Percentiles rank a stretch among this genome's conserved stretches.
These are phyloP conservation scores for Pristionchus fissidentatus DNA, from an alignment of 2,888 invertebrate genomes.

Conservation along the genomic window DNA sequence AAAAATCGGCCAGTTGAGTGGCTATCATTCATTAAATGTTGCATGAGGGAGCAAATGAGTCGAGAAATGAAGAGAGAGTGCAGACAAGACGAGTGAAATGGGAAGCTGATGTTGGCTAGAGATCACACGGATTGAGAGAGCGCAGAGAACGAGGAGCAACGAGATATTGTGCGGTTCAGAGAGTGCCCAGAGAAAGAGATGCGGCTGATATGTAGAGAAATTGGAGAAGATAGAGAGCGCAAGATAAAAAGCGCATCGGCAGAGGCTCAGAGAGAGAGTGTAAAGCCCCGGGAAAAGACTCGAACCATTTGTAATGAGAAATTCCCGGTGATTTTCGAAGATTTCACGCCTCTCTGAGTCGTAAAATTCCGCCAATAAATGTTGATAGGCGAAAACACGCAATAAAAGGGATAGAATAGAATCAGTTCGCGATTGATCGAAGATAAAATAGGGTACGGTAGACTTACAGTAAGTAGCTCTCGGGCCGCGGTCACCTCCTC, in stretches of 20 bases:
- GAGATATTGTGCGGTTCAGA: background rate
- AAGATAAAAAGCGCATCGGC: constrained; percentile 11
- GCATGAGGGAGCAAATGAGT: background rate
- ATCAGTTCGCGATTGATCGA: background rate
- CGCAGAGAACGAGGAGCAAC: background rate
- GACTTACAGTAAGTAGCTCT: constrained; percentile 46
- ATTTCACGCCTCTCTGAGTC: background rate
- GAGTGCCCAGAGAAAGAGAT: background rate
- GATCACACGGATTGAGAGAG: background rate
- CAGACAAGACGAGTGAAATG: background rate
- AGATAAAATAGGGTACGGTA: background rate
- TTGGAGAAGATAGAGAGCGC: background rate
- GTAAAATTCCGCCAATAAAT: background rate
- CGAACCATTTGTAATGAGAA: constrained; percentile 10
- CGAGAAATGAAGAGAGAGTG: background rate
- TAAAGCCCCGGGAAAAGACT: background rate
- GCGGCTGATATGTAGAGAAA: background rate
- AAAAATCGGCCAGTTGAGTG: background rate
- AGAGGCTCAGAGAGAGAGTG: background rate
- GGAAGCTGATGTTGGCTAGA: background rate
- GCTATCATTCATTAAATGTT: constrained; percentile 37
- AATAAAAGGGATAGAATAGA: background rate
- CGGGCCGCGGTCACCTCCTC: constrained; percentile 63
- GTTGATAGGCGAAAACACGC: background rate
- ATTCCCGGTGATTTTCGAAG: background rate